phyloP scores from a whole-genome alignment of 2,888 invertebrate genomes.

The Eupithecia insigniata region DNA sequence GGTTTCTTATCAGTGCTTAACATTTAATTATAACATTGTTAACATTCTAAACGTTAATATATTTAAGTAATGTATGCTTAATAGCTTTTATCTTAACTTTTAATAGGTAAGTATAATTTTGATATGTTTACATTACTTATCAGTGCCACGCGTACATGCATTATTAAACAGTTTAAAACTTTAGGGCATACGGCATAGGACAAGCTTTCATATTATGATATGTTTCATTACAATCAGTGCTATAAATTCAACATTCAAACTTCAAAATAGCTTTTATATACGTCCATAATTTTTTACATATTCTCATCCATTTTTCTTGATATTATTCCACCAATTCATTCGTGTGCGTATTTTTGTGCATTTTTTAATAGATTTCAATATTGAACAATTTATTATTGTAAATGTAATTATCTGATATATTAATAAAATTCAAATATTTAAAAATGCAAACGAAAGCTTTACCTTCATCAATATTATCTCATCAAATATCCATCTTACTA shows the following conservation, averaged over 20 bases:
- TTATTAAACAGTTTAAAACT: conserved; percentile 6
- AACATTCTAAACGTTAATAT: conserved; percentile 9
- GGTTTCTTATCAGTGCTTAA: conserved; percentile 20
- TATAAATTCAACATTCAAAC: conserved; percentile 6
- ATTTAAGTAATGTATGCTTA: neutral
- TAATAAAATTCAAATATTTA: neutral
- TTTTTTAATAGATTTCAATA: neutral
- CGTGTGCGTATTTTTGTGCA: neutral
- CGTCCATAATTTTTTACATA: neutral
- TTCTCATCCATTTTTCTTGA: neutral
- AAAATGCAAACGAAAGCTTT: neutral
- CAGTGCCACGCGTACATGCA: conserved; percentile 15
- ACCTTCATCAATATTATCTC: neutral
- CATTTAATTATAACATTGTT: neutral
- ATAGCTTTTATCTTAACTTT: conserved; percentile 6
- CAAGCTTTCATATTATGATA: conserved; percentile 42
- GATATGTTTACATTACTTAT: conserved; percentile 32
- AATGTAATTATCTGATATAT: neutral
- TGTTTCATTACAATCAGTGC: conserved; percentile 30
- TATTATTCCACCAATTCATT: neutral
- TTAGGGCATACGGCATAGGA: neutral
- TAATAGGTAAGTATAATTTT: conserved; percentile 9
- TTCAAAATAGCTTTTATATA: neutral
- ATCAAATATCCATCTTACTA: neutral
- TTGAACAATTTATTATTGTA: neutral